Base-by-base conservation (phyloP, 2,888 invertebrate genomes). In the Dicyrtomina minuta region DNA sequence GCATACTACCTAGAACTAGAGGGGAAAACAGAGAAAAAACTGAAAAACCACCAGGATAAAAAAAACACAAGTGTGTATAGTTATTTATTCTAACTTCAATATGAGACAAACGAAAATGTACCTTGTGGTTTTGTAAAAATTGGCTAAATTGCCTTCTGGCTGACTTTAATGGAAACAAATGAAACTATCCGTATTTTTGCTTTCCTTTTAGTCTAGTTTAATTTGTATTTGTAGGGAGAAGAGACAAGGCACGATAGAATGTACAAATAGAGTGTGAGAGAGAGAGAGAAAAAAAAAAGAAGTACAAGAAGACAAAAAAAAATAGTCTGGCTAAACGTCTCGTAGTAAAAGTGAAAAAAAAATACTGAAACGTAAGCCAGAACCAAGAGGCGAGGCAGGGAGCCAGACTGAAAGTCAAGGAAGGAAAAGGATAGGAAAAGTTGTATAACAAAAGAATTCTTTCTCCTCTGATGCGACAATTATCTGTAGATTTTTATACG, bases 191-290 rank as follows among this genome's bases (percentile, higher is more conserved):
- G 3, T 46, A 13, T 46, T 15, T n/a, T 5, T 33, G 8, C 33
- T 33, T 33, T 33, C 33, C 8, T 8, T 33, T n/a, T n/a, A n/a
- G 33, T 33, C 33, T 33, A 3, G 33, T 33, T 33, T 3, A 33
- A 33, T 33, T 33, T 33, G 33, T 33, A 15, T 46, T 46, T 46
- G 46, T 46, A 24, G 56, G 26, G 56, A 26, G 56, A 56, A 56
- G 56, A 24, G 56, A 24, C 15, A 33, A 56, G 56, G 33, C 33
- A 33, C 27, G 59, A 60, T 60, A 60, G 22, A 43, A 60, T 60
- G 58, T 39, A 58, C 39, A 20, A 58, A 58, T 58, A 17, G 15
- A 20, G 51, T 20, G 17, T 20, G 17, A 46, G 8, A 43, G 15
- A 22, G 51, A 51, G 10, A 12, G 20, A 51, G 17, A 22, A 51